Evolutionary conservation across 2,113 vertebrate species (phyloP), one percentile per base, ranked within the genome.

Genomic region (Toxostoma redivivum): DNA sequence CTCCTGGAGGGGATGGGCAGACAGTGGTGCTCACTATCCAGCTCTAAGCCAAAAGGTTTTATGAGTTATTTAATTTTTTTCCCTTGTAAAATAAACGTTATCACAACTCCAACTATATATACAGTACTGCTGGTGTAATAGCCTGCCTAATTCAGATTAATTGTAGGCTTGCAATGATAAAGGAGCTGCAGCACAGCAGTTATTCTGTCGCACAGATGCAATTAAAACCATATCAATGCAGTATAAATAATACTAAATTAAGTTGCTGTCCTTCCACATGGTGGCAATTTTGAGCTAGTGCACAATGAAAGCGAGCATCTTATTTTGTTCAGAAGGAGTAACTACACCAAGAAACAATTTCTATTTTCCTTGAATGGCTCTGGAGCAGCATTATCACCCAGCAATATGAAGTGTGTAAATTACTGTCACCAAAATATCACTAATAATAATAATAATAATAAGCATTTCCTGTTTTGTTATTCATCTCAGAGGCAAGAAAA

Each of bases 211-310:
- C 62, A 86, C 45, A 90, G 84, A 79, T 95, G 86, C 95, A 94
- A 88, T 97, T 94, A 97, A 92, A 97, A 91, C 86, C 64, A 3
- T 88, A 88, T 80, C 57, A 95, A 33, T 88, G 31, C 35, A 48
- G 11, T 82, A 92, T 69, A 94, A 93, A 79, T 96, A 72, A 57
- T 94, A 27, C 38, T 84, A 90, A 84, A 86, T 91, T 87, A 94
- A 94, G 72, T 92, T 81, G 82, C 83, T 95, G 89, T 97, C 91
- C 51, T 60, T 97, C 97, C 97, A 97, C 97, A 95, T 94, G 97
- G 97, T 98, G 97, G 97, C 98, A 97, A 97, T 96, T 98, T 97
- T 98, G 97, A 98, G 97, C 97, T 96, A 92, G 87, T 91, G 71
- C 92, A 86, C 66, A 89, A 80, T 76, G 92, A 92, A 69, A 97